Conservation (phyloP, 1,140 invertebrate genomes). For the Galendromus occidentalis region DNA sequence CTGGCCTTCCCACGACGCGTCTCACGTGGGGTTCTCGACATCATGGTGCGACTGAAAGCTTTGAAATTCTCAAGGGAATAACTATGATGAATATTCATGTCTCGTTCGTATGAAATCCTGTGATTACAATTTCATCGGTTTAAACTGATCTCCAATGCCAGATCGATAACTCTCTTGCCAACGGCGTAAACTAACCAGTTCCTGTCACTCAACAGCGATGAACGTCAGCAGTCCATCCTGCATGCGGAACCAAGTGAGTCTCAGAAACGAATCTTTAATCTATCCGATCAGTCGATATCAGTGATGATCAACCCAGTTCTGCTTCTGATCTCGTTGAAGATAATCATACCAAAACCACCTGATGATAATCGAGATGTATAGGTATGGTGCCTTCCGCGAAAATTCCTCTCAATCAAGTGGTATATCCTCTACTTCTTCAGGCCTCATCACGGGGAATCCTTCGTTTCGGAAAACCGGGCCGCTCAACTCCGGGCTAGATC, state of each 20-base stretch:
- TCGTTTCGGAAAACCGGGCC: background rate
- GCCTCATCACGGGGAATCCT: background rate
- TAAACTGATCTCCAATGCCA: too few species aligned
- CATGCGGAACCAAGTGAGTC: too few species aligned
- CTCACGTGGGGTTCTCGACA: too few species aligned
- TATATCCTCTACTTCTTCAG: background rate
- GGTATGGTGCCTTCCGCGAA: background rate
- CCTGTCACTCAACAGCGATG: too few species aligned
- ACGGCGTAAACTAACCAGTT: too few species aligned
- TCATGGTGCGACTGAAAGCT: background rate
- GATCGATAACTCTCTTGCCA: too few species aligned
- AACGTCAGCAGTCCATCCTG: too few species aligned
- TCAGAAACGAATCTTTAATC: too few species aligned
- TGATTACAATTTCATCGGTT: background rate
- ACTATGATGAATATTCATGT: background rate
- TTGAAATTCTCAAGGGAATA: background rate
- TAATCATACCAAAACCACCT: background rate
- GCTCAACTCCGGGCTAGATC: background rate
- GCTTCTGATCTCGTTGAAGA: constrained; percentile 10
- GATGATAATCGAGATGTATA: background rate
- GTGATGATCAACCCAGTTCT: constrained; percentile 7
- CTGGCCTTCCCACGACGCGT: too few species aligned
- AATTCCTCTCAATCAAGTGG: background rate
- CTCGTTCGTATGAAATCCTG: constrained; percentile 9
- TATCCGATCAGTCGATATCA: too few species aligned